phyloP scores from a whole-genome alignment of 2,888 invertebrate species.

The Acleris holmiana region DNA sequence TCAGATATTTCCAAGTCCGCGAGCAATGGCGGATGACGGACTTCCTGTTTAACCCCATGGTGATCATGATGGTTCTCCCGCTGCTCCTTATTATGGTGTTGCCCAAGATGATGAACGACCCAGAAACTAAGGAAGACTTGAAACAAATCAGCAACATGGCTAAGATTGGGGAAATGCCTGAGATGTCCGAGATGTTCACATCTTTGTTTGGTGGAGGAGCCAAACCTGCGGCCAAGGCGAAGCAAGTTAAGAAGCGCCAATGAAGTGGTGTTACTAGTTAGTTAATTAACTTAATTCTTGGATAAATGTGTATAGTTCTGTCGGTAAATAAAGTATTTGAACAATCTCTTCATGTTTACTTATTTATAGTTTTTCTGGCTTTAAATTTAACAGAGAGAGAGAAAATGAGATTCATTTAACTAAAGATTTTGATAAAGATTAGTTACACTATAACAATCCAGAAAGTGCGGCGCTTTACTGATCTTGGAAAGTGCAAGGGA shows the following conservation, averaged over 20 bases:
- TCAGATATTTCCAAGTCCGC: slow-evolving; percentile 95
- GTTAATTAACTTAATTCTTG: slow-evolving; percentile 20
- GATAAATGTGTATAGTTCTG: slow-evolving; percentile 26
- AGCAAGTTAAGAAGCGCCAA: slow-evolving; percentile 78
- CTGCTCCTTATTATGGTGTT: slow-evolving; percentile 94
- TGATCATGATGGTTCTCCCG: slow-evolving; percentile 98
- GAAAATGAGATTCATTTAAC: too few species aligned
- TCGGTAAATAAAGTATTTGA: slow-evolving; percentile 22
- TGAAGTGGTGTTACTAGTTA: slow-evolving; percentile 46
- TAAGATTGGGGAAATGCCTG: slow-evolving; percentile 94
- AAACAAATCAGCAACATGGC: slow-evolving; percentile 94
- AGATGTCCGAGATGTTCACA: slow-evolving; percentile 97
- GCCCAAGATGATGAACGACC: slow-evolving; percentile 99
- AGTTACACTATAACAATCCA: too few species aligned
- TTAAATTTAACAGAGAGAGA: too few species aligned
- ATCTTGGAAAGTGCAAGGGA: too few species aligned
- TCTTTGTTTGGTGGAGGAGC: slow-evolving; percentile 91
- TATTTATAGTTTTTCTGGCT: too few species aligned
- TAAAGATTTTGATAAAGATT: too few species aligned
- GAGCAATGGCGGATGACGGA: slow-evolving; percentile 99
- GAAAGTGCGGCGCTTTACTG: too few species aligned
- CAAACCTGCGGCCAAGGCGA: slow-evolving; percentile 75
- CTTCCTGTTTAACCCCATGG: slow-evolving; percentile 98
- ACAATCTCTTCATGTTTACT: slow-evolving; percentile 1
- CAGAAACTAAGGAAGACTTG: slow-evolving; percentile 97